Evolutionary conservation across 2,797 vertebrate species (phyloP).

Genomic region (Rhincodon typus): DNA sequence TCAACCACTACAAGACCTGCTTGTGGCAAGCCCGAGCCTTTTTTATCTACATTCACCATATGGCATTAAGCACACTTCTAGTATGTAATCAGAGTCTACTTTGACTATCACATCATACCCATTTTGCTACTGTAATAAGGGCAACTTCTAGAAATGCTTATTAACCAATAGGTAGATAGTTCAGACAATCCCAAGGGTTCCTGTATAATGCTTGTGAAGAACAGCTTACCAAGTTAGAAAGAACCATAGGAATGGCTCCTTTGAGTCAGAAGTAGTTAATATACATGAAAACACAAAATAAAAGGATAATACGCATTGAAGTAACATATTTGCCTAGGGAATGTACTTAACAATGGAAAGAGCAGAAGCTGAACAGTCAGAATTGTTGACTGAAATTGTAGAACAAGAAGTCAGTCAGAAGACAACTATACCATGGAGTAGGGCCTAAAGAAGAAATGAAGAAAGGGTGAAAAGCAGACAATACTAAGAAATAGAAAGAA

Average conservation of each 20-base stretch:
- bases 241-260: background rate
- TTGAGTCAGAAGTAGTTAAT: background rate
- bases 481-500: background rate
- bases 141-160: background rate
- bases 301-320: background rate
- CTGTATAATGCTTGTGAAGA: background rate
- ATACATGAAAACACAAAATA: background rate
- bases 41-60: too few species aligned
- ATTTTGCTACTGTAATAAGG: background rate
- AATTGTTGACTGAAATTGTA: background rate
- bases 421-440: background rate
- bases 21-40: too few species aligned
- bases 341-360: background rate
- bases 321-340: background rate
- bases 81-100: background rate
- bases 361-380: background rate
- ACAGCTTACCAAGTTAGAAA: background rate
- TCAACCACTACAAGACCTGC: too few species aligned
- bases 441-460: background rate
- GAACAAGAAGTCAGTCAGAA: background rate
- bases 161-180: background rate
- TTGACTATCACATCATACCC: background rate
- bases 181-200: background rate
- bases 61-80: too few species aligned
- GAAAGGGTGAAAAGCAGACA: background rate